Base-by-base conservation (phyloP, 2,797 vertebrate species). In the Myripristis jacobus region DNA sequence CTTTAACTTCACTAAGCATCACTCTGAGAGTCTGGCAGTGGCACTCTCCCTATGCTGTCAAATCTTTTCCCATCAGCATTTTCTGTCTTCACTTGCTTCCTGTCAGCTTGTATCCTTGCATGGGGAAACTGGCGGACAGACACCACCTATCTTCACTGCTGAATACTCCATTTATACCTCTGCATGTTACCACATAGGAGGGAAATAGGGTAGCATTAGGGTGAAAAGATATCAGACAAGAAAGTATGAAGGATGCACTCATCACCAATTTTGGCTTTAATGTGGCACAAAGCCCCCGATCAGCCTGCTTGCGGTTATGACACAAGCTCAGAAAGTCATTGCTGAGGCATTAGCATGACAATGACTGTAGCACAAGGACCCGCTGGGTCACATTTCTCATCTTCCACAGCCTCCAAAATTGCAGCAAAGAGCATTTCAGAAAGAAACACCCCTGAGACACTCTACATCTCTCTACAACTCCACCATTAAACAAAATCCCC, bases 331-430 rank as follows among this genome's bases (percentile, higher is more conserved):
- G 18, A n/a, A 67, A 70, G 52, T 60, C 73, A 59, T 22, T 72
- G 60, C 62, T 27, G 54, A 46, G 1, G 27, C 77, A 84, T 87
- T 87, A 80, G 66, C 82, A 79, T 83, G 68, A 87, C 74, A 89
- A 87, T 80, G 41, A 76, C 54, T 47, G 63, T 59, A 60, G 73
- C 65, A 59, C 54, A 73, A 72, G 57, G 78, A 70, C 70, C 74
- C 15, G 0, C 54, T 31, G 70, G 82, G 72, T 69, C 80, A 72
- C 73, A 75, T 81, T 69, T 87, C 47, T 79, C 72, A 85, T 85
- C 58, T 68, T 89, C 72, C 73, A 83, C 58, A 61, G 62, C 46
- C 47, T n/a, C 53, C 41, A 55, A 69, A 85, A 87, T 66, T 80
- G 63, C 74, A 70, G 73, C 58, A 48, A 13, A 59, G 74, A 75